Conservation (phyloP, 1,140 invertebrate genomes). For the Aethina tumida region DNA sequence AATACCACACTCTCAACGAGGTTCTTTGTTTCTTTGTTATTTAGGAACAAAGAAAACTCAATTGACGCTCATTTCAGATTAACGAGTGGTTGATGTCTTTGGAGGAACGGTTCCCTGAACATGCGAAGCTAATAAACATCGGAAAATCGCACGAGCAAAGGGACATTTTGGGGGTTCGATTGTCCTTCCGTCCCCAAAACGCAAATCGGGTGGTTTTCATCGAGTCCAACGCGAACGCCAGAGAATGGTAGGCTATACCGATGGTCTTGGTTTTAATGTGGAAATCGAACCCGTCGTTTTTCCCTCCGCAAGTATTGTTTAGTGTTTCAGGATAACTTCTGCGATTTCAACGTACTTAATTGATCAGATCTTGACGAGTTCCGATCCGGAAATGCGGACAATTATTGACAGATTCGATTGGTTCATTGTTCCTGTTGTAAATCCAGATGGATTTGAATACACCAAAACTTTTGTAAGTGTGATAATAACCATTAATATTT, state of each 20-base stretch:
- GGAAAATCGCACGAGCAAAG: constrained; percentile 50
- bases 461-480: constrained; percentile 50
- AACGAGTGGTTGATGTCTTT: constrained; percentile 39
- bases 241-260: constrained; percentile 19
- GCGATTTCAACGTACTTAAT: constrained; percentile 58
- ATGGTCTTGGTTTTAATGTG: too few relatives aligned
- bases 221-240: constrained; percentile 41
- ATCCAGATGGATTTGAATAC: constrained; percentile 73
- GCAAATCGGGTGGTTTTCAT: constrained; percentile 34
- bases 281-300: too few relatives aligned
- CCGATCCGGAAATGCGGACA: constrained; percentile 36
- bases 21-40: constrained; percentile 10
- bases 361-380: constrained; percentile 49
- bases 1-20: constrained; percentile 17
- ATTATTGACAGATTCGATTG: constrained; percentile 53
- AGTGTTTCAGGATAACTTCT: constrained; percentile 55
- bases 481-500: too few relatives aligned
- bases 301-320: too few relatives aligned
- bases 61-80: too few relatives aligned
- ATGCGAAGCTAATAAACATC: constrained; percentile 39
- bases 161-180: constrained; percentile 49
- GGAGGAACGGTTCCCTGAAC: constrained; percentile 36
- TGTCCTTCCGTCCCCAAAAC: constrained; percentile 38
- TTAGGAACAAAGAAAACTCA: too few relatives aligned
- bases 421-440: constrained; percentile 59